These are phyloP conservation scores for Acrocephalus kingi DNA, from an alignment of 2,113 vertebrate genomes.

Conservation along the genomic window DNA sequence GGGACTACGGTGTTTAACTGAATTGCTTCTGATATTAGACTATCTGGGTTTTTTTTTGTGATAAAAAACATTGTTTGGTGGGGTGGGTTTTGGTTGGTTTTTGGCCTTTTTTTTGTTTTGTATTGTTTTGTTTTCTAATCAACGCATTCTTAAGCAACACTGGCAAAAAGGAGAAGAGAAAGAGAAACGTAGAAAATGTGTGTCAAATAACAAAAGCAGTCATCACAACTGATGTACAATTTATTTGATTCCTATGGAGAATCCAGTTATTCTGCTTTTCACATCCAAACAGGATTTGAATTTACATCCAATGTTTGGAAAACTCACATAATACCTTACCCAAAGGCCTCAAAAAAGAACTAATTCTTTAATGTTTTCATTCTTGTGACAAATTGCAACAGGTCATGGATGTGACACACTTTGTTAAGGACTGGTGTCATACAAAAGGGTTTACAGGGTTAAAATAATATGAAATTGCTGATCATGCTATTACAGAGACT, in stretches of 20 bases:
- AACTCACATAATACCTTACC: neutral
- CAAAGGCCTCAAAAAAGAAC: neutral
- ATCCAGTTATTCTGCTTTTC: neutral
- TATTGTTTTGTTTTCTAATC: neutral
- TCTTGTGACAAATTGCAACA: neutral
- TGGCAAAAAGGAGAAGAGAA: neutral
- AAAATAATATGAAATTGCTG: neutral
- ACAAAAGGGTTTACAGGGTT: neutral
- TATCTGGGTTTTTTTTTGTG: neutral
- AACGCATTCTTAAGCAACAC: neutral
- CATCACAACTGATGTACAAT: neutral
- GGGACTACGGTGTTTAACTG: neutral
- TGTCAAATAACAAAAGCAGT: neutral
- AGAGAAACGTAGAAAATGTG: neutral
- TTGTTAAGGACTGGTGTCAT: neutral
- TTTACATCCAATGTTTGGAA: neutral
- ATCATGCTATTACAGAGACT: neutral
- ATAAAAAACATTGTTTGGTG: neutral
- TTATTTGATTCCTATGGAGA: neutral
- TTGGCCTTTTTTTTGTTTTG: neutral
- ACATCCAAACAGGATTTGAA: neutral
- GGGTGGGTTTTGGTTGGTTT: neutral
- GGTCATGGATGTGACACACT: neutral
- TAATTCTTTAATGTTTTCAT: neutral
- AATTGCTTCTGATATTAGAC: neutral